Percentiles rank a stretch among this genome's conserved stretches.
These are phyloP conservation scores for Cheracebus regulus DNA, from an alignment of 2,797 vertebrate species.

Conservation along the genomic window DNA sequence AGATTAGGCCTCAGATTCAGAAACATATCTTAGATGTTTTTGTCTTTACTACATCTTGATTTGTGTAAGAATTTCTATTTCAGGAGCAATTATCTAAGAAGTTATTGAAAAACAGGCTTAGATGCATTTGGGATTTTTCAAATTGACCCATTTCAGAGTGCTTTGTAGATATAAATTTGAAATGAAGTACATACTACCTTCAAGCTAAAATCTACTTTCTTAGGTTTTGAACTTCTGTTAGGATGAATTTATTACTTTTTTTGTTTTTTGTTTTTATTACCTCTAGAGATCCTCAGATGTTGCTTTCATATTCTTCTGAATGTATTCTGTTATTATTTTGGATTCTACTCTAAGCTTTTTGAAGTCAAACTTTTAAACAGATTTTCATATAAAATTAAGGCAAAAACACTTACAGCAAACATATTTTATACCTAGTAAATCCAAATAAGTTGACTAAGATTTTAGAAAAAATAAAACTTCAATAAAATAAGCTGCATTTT, in stretches of 20 bases:
- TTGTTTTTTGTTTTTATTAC: background rate
- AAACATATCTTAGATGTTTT: conserved; percentile 26
- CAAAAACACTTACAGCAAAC: background rate
- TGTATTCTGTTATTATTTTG: conserved; percentile 8
- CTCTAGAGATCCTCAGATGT: background rate
- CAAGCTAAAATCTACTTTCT: background rate
- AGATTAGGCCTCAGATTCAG: background rate
- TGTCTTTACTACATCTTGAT: background rate
- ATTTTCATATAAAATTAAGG: conserved; percentile 30
- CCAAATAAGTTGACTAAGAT: conserved; percentile 33
- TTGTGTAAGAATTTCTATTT: background rate
- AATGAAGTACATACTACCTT: background rate
- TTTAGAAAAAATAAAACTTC: background rate
- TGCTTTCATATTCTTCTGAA: background rate
- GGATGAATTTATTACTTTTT: conserved; percentile 3
- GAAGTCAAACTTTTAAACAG: conserved; percentile 30
- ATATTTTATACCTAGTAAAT: conserved; percentile 6
- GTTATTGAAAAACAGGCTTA: conserved; percentile 36
- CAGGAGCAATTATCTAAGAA: background rate
- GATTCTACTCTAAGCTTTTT: background rate
- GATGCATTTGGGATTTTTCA: conserved; percentile 27
- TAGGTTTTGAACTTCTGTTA: background rate
- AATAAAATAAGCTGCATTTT: background rate
- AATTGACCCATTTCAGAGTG: conserved; percentile 22
- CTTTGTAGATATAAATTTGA: conserved; percentile 25